phyloP scores from a whole-genome alignment of 2,797 vertebrate species.

The Orestias chungarensis region DNA sequence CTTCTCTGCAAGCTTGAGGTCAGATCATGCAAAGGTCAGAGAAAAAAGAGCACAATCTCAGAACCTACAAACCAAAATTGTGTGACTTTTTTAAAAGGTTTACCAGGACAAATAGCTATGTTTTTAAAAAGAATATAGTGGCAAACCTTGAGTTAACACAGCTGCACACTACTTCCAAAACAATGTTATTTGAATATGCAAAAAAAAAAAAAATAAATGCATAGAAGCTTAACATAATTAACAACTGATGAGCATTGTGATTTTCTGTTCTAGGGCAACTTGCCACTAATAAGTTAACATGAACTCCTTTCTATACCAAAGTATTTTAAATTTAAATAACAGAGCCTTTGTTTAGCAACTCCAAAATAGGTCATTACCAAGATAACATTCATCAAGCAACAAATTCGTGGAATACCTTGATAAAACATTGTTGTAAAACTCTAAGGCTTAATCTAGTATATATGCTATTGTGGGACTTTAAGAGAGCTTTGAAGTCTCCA shows the following conservation, averaged over 20 bases:
- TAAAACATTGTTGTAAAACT: not conserved
- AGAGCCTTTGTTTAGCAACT: not conserved
- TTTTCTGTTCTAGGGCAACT: too few relatives aligned
- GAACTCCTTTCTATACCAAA: not conserved
- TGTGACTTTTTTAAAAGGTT: too few relatives aligned
- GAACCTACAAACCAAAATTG: too few relatives aligned
- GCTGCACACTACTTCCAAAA: not conserved
- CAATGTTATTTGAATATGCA: too few relatives aligned
- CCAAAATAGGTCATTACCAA: not conserved
- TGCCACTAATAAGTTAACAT: not conserved
- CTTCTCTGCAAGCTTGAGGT: too few relatives aligned
- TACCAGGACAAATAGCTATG: too few relatives aligned
- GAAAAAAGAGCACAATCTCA: too few relatives aligned
- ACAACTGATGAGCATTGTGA: not conserved
- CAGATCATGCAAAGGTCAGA: too few relatives aligned
- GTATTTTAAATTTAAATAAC: not conserved
- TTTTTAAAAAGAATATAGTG: not conserved
- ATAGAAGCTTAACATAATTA: not conserved
- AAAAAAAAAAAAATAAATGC: too few relatives aligned
- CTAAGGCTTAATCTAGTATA: not conserved
- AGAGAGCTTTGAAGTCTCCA: not conserved
- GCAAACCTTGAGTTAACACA: not conserved
- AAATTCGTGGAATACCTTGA: too few relatives aligned
- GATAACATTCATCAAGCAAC: not conserved
- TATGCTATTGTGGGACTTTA: not conserved